Evolutionary conservation across 2,888 invertebrate genomes (phyloP), one percentile per base, ranked within the genome.

Genomic region (Empis stercorea): DNA sequence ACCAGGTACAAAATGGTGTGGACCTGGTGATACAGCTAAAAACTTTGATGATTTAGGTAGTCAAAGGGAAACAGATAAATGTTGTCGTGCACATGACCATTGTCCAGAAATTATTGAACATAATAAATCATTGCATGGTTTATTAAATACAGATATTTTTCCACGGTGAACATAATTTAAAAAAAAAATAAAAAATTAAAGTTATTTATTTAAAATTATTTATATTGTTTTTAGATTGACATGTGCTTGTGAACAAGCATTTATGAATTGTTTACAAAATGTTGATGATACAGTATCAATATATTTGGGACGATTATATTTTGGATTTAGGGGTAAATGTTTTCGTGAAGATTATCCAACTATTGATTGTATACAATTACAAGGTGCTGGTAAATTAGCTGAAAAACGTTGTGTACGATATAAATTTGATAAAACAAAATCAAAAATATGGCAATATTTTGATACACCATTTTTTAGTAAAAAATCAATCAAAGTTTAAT

Each of bases 1-100:
- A 13, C 68, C 91, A 0, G 92, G 92, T 7, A 92, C 92, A 0
- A 85, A 87, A 62, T 93, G 93, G 92, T 94, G 93, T 68, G 94
- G 93, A 16, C 84, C 85, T 55, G 92, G 92, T 1, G 82, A 80
- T 63, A 78, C 81, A 0, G 89, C 91, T 0, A 76, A 76, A 5
- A 77, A 80, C 57, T 87, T 84, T 63, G 79, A 83, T 40, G 84
- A 91, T 58, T 75, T 93, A 30, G 93, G 92, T 1, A 80, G 81
- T 27, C 84, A 87, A 63, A 78, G 80, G 13, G 76, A 79, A 40
- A 86, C 89, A 5, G 93, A 94, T 61, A 73, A 76, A 56, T 94
- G 94, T 65, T 94, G 94, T 67, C 74, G 93, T 7, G 78, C 78
- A 48, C 94, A 94, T 69, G 94, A 94, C 51, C 59, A 68, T 45